Base-by-base conservation (phyloP, 2,113 vertebrate species). In the Syrrhaptes paradoxus region DNA sequence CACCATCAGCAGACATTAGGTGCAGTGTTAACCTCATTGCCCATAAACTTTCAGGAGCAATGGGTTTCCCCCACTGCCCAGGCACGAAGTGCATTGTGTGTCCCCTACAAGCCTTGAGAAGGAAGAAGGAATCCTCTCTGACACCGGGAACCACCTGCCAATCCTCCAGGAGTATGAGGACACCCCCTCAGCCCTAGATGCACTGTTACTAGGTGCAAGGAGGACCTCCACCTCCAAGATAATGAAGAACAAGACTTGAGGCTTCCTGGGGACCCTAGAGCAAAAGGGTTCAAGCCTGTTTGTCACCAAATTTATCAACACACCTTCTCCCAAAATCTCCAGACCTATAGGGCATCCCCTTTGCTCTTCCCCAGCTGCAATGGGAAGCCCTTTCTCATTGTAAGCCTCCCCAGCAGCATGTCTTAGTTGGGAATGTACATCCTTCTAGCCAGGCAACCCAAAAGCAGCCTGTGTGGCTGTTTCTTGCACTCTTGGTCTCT, bases 61-160 rank as follows among this genome's bases (percentile, higher is more conserved):
- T 5, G 28, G 11, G 15, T 41, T 90, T 83, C 16, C 8, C 10
- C 3, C 46, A 24, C 3, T 32, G 63, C 18, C 17, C 65, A 16
- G 17, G 45, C 7, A 51, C 12, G 15, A 58, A 32, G 41, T 26
- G 31, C 21, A 3, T 2, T 45, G 29, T 21, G 17, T 16, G 8
- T 1, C 1, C 6, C 3, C 17, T 45, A 17, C 3, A 18, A 86
- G 5, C 17, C 62, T 76, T 0, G 4, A 2, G 41, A 79, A 61
- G 14, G 10, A 49, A 36, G 12, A 4, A 8, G 8, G 13, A 84
- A 43, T 66, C 61, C 13, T 95, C 7, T 4, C 18, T 26, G 13
- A 15, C 17, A 2, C 3, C 2, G 17, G 58, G 59, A 71, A 58
- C 63, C 4, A 5, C 13, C 38, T 34, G 4, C 15, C 2, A 11